Percentiles rank a stretch among this genome's conserved stretches.
Conservation (phyloP, 2,113 vertebrate genomes). For the Solea solea region DNA sequence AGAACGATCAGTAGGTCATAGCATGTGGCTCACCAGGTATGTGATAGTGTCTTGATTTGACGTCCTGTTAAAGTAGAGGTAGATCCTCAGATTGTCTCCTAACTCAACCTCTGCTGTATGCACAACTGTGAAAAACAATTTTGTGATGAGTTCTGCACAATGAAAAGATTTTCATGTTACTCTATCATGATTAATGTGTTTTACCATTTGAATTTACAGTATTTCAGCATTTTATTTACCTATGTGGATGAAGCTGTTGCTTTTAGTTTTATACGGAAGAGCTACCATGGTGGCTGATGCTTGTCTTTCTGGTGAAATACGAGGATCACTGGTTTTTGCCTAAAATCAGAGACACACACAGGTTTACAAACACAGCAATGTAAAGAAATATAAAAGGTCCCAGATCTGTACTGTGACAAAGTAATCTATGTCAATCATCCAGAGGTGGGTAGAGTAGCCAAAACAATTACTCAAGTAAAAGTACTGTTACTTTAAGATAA, state of each 20-base stretch:
- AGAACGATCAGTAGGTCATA: not conserved
- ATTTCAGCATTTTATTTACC: slow-evolving; percentile 37
- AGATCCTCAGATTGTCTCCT: slow-evolving; percentile 64
- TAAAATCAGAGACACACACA: slow-evolving; percentile 38
- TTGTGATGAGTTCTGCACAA: not conserved
- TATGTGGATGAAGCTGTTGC: slow-evolving; percentile 80
- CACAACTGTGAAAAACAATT: slow-evolving; percentile 35
- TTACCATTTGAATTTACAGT: not conserved
- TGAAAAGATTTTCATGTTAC: not conserved
- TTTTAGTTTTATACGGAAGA: slow-evolving; percentile 59
- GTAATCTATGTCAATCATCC: no score
- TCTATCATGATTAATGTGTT: not conserved
- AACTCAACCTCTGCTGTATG: slow-evolving; percentile 30
- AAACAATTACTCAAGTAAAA: no score
- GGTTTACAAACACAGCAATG: not conserved
- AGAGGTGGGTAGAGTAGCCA: no score
- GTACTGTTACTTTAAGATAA: no score
- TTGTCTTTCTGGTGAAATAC: slow-evolving; percentile 41
- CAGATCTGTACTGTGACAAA: no score
- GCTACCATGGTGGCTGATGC: slow-evolving; percentile 69
- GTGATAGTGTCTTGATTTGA: slow-evolving; percentile 56
- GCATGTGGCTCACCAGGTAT: slow-evolving; percentile 73
- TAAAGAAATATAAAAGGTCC: not conserved
- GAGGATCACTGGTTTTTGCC: slow-evolving; percentile 64
- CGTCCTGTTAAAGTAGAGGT: slow-evolving; percentile 47